Conservation (phyloP, 2,888 invertebrate species). For the Hemicrepidius hirtus region DNA sequence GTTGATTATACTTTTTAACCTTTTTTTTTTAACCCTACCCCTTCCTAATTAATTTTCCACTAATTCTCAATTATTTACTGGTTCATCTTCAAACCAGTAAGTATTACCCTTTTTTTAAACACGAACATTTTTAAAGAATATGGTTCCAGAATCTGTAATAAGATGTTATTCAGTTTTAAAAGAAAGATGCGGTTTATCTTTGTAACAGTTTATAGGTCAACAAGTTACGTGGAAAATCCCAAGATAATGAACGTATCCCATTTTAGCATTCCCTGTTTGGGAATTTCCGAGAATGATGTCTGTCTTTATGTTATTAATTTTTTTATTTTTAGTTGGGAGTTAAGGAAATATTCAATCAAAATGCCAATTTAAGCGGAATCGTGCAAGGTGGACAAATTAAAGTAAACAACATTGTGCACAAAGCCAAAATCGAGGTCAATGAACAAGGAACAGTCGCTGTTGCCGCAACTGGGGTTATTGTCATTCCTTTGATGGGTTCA, state of each 20-base stretch:
- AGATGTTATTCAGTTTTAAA: no score
- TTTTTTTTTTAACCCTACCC: no score
- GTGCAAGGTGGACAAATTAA: slow-evolving; percentile 69
- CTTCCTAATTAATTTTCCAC: no score
- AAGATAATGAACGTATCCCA: neutral
- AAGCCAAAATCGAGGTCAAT: slow-evolving; percentile 79
- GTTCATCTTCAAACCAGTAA: no score
- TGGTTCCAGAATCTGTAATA: no score
- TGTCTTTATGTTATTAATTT: slow-evolving; percentile 7
- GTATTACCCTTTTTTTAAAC: no score
- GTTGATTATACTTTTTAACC: slow-evolving; percentile 56
- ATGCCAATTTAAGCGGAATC: slow-evolving; percentile 77
- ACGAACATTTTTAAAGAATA: no score
- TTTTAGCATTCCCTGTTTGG: neutral
- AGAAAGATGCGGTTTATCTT: no score
- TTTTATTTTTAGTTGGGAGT: slow-evolving; percentile 76
- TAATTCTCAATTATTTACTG: no score
- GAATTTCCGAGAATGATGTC: neutral
- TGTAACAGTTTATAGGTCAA: no score
- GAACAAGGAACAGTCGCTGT: slow-evolving; percentile 81
- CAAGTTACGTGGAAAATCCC: neutral
- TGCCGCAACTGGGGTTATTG: slow-evolving; percentile 76
- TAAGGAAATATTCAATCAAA: slow-evolving; percentile 74
- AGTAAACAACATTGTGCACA: slow-evolving; percentile 77
- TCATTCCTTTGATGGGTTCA: slow-evolving; percentile 77